Evolutionary conservation across 2,797 vertebrate genomes (phyloP).

Genomic region (Tarsius wallacei): DNA sequence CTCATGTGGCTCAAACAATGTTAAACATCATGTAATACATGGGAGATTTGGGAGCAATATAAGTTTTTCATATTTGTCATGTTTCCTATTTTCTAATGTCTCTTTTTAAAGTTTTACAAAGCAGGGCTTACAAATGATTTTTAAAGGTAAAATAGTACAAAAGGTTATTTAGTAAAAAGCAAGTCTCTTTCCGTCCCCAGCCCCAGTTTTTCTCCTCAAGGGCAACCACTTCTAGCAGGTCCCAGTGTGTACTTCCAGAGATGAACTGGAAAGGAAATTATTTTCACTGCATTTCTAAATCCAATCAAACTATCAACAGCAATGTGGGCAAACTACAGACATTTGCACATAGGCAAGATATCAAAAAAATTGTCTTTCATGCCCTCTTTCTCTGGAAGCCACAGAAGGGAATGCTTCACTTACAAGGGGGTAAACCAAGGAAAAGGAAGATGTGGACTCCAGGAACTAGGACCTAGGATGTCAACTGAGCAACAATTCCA

Average conservation of each 20-base stretch:
- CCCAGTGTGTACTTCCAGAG: not conserved
- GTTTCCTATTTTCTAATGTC: not conserved
- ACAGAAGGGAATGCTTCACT: not conserved
- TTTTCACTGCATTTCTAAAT: not conserved
- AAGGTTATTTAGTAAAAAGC: not conserved
- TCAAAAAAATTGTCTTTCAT: not conserved
- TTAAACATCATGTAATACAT: not conserved
- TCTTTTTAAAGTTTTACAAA: not conserved
- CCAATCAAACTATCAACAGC: not conserved
- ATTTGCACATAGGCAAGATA: not conserved
- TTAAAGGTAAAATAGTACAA: not conserved
- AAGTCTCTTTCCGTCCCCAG: not conserved
- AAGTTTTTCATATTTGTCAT: not conserved
- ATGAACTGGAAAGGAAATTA: not conserved
- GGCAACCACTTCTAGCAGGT: not conserved
- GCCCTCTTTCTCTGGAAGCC: not conserved
- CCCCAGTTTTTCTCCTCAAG: not conserved
- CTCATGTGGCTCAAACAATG: not conserved
- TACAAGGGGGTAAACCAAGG: not conserved
- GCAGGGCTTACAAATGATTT: not conserved
- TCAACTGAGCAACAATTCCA: too few relatives aligned
- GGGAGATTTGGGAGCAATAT: not conserved
- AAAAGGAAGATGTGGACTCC: not conserved
- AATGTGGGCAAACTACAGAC: not conserved
- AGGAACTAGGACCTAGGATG: not conserved